These are phyloP conservation scores for Cryptotermes secundus DNA, from an alignment of 1,140 invertebrate species.

Conservation along the genomic window DNA sequence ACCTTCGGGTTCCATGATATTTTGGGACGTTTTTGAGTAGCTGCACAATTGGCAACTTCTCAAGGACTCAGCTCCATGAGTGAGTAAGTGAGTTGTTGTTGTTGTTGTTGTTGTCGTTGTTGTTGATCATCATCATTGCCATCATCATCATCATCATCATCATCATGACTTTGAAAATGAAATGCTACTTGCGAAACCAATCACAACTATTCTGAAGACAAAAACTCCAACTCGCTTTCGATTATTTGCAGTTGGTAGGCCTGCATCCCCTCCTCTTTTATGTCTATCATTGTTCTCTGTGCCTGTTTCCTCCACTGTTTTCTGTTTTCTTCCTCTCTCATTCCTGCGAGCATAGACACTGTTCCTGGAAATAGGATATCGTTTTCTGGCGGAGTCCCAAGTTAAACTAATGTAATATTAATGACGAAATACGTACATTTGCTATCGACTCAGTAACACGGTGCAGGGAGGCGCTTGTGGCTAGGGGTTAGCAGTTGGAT, in stretches of 20 bases:
- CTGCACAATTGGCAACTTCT: too few species aligned
- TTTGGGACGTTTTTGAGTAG: too few species aligned
- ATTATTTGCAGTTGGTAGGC: not conserved
- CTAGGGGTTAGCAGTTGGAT: not conserved
- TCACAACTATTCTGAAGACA: not conserved
- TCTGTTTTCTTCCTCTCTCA: not conserved
- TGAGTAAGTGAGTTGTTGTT: too few species aligned
- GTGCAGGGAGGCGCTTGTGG: not conserved
- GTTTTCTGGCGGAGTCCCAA: conserved; percentile 26
- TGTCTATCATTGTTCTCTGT: not conserved
- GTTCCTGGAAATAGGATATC: conserved; percentile 21
- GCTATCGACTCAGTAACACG: conserved; percentile 17
- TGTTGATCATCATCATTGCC: too few species aligned
- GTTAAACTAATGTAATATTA: conserved; percentile 32
- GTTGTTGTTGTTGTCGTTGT: too few species aligned
- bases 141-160: too few species aligned
- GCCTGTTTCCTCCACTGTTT: not conserved
- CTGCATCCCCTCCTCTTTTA: not conserved
- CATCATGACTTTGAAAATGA: too few species aligned
- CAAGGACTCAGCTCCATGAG: too few species aligned
- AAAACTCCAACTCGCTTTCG: not conserved
- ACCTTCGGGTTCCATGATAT: too few species aligned
- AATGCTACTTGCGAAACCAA: too few species aligned
- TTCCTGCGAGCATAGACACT: not conserved
- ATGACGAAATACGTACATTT: conserved; percentile 28